Evolutionary conservation across 2,113 vertebrate species (phyloP).

Genomic region (Brienomyrus brachyistius): DNA sequence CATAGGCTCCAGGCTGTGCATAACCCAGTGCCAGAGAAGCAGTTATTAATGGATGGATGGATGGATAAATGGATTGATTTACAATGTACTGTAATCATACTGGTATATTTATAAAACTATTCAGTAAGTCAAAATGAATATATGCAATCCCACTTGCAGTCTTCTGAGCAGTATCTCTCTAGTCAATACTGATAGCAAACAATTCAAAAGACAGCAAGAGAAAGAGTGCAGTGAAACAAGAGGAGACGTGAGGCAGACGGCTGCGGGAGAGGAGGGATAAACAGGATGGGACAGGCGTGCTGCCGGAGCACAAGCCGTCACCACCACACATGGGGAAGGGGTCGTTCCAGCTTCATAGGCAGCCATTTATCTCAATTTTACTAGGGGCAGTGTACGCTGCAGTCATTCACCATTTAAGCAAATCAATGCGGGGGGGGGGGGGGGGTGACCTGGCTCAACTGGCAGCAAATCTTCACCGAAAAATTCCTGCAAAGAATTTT

Average conservation of each 20-base stretch:
- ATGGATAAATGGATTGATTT: neutral
- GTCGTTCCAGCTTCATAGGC: neutral
- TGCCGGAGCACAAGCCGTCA: neutral
- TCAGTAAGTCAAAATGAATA: neutral
- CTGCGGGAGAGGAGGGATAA: neutral
- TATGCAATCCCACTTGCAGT: neutral
- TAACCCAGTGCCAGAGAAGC: neutral
- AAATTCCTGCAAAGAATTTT: neutral
- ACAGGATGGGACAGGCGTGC: conserved; percentile 18
- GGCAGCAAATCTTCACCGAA: neutral
- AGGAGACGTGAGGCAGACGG: neutral
- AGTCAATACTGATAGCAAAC: neutral
- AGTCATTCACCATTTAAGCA: conserved; percentile 11
- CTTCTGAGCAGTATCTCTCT: neutral
- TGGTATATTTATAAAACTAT: neutral
- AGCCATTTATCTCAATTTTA: conserved; percentile 31
- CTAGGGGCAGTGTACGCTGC: neutral
- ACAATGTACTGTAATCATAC: neutral
- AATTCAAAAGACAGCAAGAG: neutral
- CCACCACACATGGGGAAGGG: neutral
- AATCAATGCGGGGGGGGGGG: conserved; percentile 18
- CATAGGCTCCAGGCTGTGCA: neutral
- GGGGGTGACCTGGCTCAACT: neutral
- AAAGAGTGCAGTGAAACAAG: neutral
- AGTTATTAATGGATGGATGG: neutral